phyloP scores from a whole-genome alignment of 1,140 invertebrate species.

The Teleopsis dalmanni region DNA sequence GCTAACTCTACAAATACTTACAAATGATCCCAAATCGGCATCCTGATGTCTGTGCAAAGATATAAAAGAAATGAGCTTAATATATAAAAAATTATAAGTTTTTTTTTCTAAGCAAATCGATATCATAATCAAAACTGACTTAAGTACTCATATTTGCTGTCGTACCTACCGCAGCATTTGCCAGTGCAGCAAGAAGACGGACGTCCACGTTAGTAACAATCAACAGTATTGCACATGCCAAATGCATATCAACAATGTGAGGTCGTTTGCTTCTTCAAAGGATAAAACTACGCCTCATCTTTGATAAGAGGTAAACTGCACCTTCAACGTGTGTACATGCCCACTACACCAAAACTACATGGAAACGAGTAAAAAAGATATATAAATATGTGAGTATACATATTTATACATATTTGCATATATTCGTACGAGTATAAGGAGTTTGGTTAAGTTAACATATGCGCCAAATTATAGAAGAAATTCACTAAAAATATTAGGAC shows the following conservation, averaged over 20 bases:
- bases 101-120: background rate
- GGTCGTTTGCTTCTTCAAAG: background rate
- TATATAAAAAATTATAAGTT: background rate
- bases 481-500: background rate
- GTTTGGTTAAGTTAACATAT: too few relatives aligned
- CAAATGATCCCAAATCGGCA: background rate
- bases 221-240: constrained; percentile 6
- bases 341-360: background rate
- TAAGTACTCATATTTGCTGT: background rate
- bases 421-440: too few relatives aligned
- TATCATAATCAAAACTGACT: background rate
- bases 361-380: background rate
- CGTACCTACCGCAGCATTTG: constrained; percentile 5
- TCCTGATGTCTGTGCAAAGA: background rate
- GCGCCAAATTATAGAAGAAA: background rate
- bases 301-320: constrained; percentile 6
- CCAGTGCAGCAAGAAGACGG: background rate
- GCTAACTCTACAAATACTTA: background rate
- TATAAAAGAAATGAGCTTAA: background rate
- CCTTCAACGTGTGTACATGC: background rate
- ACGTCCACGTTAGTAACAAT: constrained; percentile 1
- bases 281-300: background rate
- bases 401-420: background rate
- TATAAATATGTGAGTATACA: background rate
- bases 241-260: background rate